Conservation (phyloP, 1,140 invertebrate species). For the Rhizoglyphus robini region DNA sequence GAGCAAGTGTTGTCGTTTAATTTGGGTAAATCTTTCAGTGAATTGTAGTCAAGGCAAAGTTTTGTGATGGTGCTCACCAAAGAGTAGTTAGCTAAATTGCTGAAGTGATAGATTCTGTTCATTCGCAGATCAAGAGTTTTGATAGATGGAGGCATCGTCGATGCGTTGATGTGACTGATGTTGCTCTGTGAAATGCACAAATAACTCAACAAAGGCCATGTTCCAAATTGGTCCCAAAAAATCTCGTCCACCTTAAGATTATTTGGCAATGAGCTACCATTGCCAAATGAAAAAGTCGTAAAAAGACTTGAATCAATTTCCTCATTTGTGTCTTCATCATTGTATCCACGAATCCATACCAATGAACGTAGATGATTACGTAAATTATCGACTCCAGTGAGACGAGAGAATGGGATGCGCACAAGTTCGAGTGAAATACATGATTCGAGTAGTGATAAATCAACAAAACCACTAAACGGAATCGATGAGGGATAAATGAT, state of each 20-base stretch:
- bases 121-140: conserved; percentile 3
- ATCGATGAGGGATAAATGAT: neutral
- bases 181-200: conserved; percentile 14
- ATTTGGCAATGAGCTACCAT: neutral
- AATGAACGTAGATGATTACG: neutral
- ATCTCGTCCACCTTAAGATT: conserved; percentile 9
- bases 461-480: neutral
- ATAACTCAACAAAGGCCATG: conserved; percentile 8
- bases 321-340: neutral
- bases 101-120: conserved; percentile 9
- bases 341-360: neutral
- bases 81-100: conserved; percentile 16
- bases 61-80: conserved; percentile 5
- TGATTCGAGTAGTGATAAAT: conserved; percentile 4
- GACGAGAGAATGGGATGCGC: conserved; percentile 2
- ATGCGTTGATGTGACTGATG: conserved; percentile 9
- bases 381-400: neutral
- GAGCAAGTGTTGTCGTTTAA: neutral
- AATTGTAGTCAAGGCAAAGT: conserved; percentile 10
- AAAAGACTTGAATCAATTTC: neutral
- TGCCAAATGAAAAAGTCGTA: neutral
- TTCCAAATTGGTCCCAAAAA: conserved; percentile 17
- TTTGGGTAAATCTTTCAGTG: conserved; percentile 10
- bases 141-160: conserved; percentile 9
- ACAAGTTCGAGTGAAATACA: conserved; percentile 11